Base-by-base conservation (phyloP, 2,113 vertebrate genomes). In the Zosterops pallidus region DNA sequence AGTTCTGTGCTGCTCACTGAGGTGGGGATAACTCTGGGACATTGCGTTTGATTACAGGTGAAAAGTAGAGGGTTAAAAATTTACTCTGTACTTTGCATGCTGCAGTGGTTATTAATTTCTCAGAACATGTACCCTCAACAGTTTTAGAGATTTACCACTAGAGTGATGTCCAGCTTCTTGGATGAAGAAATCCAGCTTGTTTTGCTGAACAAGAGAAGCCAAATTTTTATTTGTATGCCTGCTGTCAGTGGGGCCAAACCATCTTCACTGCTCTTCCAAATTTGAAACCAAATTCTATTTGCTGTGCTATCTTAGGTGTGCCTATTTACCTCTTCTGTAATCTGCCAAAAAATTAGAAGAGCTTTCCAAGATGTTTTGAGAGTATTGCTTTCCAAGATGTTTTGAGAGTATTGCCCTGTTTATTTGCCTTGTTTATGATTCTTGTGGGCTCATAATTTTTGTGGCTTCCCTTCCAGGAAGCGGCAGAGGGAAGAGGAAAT, bases 401-500 rank as follows among this genome's bases (percentile, higher is more conserved):
- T 89, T 47, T 79, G 70, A 35, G 68, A 24, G 47, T 49, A 24
- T 24, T 49, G 47, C n/a, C 82, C 83, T 64, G 39, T 39, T 39
- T 39, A 39, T 39, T 49, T 49, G 47, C 47, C 47, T 49, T 49
- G 23, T 49, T 49, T 24, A 47, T 47, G 46, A 8, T 76, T 21
- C 24, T 47, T 74, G 35, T 90, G 80, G 39, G 29, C 83, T 89
- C 26, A 4, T 81, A 64, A 75, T 35, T 63, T 47, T 63, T 72
- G 29, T 96, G 90, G n/a, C 37, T 96, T 97, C 71, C 55, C 21
- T 95, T 94, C 22, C 95, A 99, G 99, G 96, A 99, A 99, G 97
- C 97, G 99, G 55, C 99, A 99, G 79, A 98, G 99, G 95, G 99
- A 99, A 96, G 99, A 99, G 87, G 99, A 99, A 97, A 99, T 99